These are phyloP conservation scores for Sylvia borin DNA, from an alignment of 2,797 vertebrate species.

Conservation along the genomic window DNA sequence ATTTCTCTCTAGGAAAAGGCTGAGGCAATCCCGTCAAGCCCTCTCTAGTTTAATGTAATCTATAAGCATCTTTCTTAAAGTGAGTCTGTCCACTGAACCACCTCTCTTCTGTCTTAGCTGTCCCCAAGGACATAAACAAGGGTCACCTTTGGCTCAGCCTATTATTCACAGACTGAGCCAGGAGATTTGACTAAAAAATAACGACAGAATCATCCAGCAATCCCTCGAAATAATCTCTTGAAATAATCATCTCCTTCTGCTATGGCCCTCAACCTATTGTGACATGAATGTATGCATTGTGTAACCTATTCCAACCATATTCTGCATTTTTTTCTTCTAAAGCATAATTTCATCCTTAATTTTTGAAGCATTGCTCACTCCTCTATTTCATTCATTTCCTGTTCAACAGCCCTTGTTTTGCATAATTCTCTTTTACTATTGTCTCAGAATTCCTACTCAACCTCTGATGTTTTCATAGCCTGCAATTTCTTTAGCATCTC, in stretches of 20 bases:
- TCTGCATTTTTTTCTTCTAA: background rate
- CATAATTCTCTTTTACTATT: background rate
- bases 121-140: background rate
- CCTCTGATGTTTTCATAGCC: background rate
- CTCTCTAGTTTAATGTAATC: slow-evolving; percentile 17
- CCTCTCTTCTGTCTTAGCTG: background rate
- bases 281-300: background rate
- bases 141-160: background rate
- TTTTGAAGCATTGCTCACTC: background rate
- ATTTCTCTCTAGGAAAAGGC: slow-evolving; percentile 52
- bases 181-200: background rate
- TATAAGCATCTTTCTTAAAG: background rate
- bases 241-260: background rate
- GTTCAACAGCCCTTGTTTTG: background rate
- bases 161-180: background rate
- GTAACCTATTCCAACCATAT: background rate
- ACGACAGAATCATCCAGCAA: background rate
- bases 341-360: background rate
- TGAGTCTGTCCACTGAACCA: background rate
- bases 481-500: background rate
- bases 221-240: background rate
- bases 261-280: background rate
- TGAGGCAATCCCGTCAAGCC: slow-evolving; percentile 16
- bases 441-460: background rate
- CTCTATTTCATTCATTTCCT: background rate